Evolutionary conservation across 1,140 invertebrate species (phyloP), one percentile per base, ranked within the genome.

Genomic region (Aphidius gifuensis): DNA sequence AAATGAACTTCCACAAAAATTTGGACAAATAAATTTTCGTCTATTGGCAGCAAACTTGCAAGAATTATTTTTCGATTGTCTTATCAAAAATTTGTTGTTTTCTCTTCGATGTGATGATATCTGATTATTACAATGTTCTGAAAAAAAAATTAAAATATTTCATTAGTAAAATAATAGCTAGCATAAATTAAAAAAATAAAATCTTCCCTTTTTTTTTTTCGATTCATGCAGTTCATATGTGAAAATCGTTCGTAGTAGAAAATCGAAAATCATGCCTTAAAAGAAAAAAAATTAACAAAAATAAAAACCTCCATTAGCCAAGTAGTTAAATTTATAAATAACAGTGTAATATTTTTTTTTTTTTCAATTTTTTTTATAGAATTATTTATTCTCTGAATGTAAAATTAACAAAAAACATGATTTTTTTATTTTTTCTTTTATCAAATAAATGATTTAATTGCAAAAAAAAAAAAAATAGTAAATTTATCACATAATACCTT

Each of bases 1-100:
- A 50, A 72, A 72, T 7, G 58, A 62, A 23, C 71, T 71, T 7
- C 68, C 64, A 40, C 69, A 71, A 3, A 63, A 50, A 61, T 70
- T 71, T 42, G 44, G 47, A 54, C 69, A 70, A 42, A 44, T 40
- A 9, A 69, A 71, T 51, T 46, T 60, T 58, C 64, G 62, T 6
- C 5, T 6, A 16, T 23, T 23, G 39, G 11, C 21, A 21, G 32
- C 42, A 40, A 51, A 47, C 32, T 58, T 46, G 38, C 9, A 8
- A 0, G 49, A 42, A 2, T 53, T 53, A 56, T 56, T 61, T n/a
- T 47, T 61, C 6, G 21, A 11, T 16, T 53, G 40, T 6, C 38
- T 45, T 9, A 46, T 9, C 0, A 56, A 32, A 55, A 40, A 54
- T 16, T 55, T 42, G 4, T 44, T 39, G 40, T 23, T 67, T 48